Percentiles rank a stretch among this genome's conserved stretches.
Evolutionary conservation across 92 coral and sea anemone species (phyloP).

Genomic region (Zoanthus gigantus): DNA sequence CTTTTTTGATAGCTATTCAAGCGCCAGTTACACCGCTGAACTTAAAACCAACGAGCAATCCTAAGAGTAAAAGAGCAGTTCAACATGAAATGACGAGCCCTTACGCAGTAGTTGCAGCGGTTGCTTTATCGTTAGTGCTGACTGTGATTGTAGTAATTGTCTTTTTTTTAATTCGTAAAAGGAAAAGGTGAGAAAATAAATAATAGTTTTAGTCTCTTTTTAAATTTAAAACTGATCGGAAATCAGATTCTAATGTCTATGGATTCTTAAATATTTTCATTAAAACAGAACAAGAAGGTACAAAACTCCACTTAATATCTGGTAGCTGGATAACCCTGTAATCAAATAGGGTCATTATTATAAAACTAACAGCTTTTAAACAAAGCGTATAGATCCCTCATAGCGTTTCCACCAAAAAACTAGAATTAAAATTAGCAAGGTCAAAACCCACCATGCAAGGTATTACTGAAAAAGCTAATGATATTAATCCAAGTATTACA

Average conservation of each 20-base stretch:
- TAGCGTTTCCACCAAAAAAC: too few species aligned
- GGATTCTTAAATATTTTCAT: background rate
- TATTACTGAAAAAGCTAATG: too few species aligned
- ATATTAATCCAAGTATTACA: too few species aligned
- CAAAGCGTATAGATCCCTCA: too few species aligned
- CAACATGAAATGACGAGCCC: constrained; percentile 1
- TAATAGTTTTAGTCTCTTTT: background rate
- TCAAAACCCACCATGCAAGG: too few species aligned
- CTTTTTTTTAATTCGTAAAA: background rate
- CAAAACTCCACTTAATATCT: too few species aligned
- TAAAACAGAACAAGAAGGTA: too few species aligned
- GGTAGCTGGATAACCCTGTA: too few species aligned
- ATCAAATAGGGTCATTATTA: too few species aligned
- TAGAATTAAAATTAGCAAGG: too few species aligned
- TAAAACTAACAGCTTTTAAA: too few species aligned
- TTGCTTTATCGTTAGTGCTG: background rate
- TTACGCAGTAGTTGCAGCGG: constrained; percentile 13
- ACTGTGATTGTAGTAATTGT: background rate
- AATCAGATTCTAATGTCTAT: background rate
- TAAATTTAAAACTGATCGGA: background rate
- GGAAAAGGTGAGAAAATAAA: background rate
- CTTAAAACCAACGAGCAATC: background rate
- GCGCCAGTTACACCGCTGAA: background rate
- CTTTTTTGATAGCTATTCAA: background rate
- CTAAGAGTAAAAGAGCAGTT: background rate